A percentile compares a stretch with the other conserved stretches of the same genome.
These are phyloP conservation scores for Battus philenor DNA, from an alignment of 1,140 invertebrate genomes.

Conservation along the genomic window DNA sequence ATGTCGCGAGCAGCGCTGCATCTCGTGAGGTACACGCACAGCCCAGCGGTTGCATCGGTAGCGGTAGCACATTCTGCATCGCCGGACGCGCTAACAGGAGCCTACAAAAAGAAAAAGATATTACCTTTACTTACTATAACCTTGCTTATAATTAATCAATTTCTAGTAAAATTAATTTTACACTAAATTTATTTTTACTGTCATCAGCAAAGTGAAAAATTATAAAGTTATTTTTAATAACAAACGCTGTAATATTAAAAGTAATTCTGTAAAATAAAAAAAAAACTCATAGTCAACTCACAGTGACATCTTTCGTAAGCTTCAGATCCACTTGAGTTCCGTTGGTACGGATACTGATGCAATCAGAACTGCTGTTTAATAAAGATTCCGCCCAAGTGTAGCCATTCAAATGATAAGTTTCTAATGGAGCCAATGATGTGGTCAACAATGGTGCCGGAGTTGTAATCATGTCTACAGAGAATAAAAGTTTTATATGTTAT, in stretches of 20 bases:
- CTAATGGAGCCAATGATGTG: conserved; percentile 9
- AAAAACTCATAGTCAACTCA: conserved; percentile 22
- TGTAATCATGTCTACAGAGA: no score
- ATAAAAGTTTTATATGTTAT: no score
- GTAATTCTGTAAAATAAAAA: neutral
- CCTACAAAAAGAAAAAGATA: conserved; percentile 21
- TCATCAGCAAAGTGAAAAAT: neutral
- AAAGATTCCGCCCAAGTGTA: conserved; percentile 32
- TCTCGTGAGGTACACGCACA: conserved; percentile 56
- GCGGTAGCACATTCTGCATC: conserved; percentile 32
- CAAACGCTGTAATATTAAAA: neutral
- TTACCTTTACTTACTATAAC: no score
- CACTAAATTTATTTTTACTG: no score
- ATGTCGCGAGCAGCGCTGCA: conserved; percentile 38
- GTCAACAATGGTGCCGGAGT: neutral
- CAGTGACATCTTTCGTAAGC: conserved; percentile 28
- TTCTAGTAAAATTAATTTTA: neutral
- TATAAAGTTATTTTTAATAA: neutral
- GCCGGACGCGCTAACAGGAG: conserved; percentile 21
- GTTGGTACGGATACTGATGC: conserved; percentile 30
- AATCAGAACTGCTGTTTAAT: conserved; percentile 22
- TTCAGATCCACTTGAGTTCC: conserved; percentile 36
- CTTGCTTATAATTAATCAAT: neutral
- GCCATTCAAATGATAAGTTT: conserved; percentile 29
- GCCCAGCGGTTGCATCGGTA: conserved; percentile 25